These are phyloP conservation scores for Trinectes maculatus DNA, from an alignment of 2,113 vertebrate genomes.

Conservation along the genomic window DNA sequence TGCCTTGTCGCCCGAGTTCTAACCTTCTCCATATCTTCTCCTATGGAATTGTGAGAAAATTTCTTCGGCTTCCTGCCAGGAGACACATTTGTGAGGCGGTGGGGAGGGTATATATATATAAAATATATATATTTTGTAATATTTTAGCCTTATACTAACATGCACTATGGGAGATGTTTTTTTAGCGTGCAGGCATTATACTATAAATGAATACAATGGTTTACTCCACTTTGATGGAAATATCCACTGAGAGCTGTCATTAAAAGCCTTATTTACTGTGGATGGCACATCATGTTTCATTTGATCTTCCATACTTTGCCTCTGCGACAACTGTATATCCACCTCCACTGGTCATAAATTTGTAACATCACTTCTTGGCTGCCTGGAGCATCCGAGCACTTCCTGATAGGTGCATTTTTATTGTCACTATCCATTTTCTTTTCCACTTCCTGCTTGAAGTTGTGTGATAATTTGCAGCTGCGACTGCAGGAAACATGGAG, in stretches of 20 bases:
- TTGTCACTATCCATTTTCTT: slow-evolving; percentile 53
- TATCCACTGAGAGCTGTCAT: slow-evolving; percentile 23
- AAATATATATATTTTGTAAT: neutral
- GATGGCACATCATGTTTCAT: slow-evolving; percentile 43
- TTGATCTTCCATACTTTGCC: slow-evolving; percentile 33
- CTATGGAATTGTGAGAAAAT: too few relatives aligned
- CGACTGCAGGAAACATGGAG: slow-evolving; percentile 5
- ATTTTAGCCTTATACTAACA: neutral
- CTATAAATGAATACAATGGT: neutral
- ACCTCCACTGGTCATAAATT: slow-evolving; percentile 41
- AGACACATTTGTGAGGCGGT: too few relatives aligned
- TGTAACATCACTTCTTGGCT: slow-evolving; percentile 40
- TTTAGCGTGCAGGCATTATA: neutral
- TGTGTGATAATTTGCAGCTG: slow-evolving; percentile 25
- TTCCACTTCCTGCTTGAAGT: slow-evolving; percentile 21
- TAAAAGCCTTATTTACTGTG: slow-evolving; percentile 49
- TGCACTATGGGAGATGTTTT: neutral
- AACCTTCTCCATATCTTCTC: too few relatives aligned
- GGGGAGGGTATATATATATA: too few relatives aligned
- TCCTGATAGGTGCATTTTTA: slow-evolving; percentile 52
- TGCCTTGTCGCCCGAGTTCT: neutral
- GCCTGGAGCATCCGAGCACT: slow-evolving; percentile 34
- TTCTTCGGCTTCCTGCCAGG: too few relatives aligned
- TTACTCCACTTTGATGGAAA: slow-evolving; percentile 7
- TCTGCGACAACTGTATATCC: slow-evolving; percentile 48